Conservation (phyloP, 2,888 invertebrate species). For the Chymomyza procnemis region DNA sequence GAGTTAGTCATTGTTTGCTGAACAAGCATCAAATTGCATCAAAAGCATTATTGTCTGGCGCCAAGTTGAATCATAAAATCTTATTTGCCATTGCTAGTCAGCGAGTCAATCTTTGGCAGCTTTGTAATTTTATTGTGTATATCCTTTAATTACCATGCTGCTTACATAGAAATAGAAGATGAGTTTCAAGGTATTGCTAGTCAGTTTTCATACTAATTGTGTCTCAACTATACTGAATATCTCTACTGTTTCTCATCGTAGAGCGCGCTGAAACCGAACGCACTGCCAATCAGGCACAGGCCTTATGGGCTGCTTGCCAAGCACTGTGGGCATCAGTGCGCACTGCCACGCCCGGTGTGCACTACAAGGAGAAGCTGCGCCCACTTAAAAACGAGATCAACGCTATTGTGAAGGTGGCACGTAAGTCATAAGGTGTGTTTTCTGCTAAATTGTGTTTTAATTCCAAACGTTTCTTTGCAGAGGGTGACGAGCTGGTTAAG, state of each 20-base stretch:
- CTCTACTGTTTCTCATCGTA: conserved; percentile 63
- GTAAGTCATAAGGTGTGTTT: no score
- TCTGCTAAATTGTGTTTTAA: no score
- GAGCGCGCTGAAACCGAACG: conserved; percentile 86
- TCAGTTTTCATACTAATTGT: not conserved
- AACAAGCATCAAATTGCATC: not conserved
- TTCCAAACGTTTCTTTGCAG: conserved; percentile 80
- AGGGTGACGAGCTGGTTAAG: conserved; percentile 88
- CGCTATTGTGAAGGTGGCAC: conserved; percentile 86
- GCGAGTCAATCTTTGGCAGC: not conserved
- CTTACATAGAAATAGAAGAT: conserved; percentile 76
- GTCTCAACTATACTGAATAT: not conserved
- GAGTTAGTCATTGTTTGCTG: not conserved
- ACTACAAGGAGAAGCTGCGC: conserved; percentile 81
- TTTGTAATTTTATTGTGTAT: not conserved
- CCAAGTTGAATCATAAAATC: not conserved
- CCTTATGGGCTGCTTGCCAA: conserved; percentile 96
- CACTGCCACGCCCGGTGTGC: conserved; percentile 81
- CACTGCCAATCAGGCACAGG: conserved; percentile 88
- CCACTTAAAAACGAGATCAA: conserved; percentile 84
- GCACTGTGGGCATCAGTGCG: conserved; percentile 88
- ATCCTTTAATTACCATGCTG: conserved; percentile 45
- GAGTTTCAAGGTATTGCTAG: conserved; percentile 76
- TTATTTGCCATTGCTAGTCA: not conserved
- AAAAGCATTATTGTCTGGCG: not conserved